These are phyloP conservation scores for Myotis brandtii DNA, from an alignment of 2,113 vertebrate species.

Conservation along the genomic window DNA sequence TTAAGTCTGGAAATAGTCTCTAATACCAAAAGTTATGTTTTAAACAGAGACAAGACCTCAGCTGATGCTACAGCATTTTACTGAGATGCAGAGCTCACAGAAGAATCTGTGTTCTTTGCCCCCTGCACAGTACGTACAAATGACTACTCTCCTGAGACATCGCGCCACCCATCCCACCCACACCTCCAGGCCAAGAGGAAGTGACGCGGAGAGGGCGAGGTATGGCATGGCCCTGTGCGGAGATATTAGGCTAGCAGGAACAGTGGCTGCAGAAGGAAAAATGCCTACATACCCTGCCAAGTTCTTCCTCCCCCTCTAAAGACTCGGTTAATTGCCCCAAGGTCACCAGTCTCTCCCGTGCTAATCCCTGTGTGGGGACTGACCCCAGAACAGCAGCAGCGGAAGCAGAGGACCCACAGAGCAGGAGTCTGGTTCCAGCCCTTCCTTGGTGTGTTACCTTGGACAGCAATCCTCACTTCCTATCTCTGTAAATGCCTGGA, in stretches of 20 bases:
- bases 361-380: neutral
- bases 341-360: neutral
- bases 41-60: neutral
- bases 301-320: neutral
- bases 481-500: neutral
- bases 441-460: neutral
- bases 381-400: neutral
- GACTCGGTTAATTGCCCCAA: neutral
- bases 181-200: neutral
- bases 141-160: neutral
- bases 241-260: neutral
- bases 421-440: neutral
- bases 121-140: neutral
- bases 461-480: neutral
- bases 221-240: fast-evolving
- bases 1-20: constrained; percentile 79
- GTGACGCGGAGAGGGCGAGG: neutral
- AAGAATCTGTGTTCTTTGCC: neutral
- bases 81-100: neutral
- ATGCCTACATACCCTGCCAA: neutral
- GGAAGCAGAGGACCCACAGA: neutral
- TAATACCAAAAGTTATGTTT: constrained; percentile 15
- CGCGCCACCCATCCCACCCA: fast-evolving
- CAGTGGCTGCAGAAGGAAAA: neutral
- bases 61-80: neutral